Conservation (phyloP, 2,888 invertebrate species). For the Tineola bisselliella region DNA sequence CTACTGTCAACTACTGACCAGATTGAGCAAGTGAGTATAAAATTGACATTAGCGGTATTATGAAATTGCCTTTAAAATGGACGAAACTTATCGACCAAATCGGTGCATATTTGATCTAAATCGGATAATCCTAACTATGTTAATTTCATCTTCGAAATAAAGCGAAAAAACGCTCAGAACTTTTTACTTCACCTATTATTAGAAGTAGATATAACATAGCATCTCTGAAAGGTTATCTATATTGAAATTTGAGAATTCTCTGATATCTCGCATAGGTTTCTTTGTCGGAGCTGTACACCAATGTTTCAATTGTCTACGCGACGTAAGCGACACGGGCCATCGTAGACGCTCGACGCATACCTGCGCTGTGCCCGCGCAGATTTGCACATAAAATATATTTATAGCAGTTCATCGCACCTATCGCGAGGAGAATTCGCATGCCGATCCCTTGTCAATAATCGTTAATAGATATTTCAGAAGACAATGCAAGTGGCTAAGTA, state of each 20-base stretch:
- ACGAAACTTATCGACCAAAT: no score
- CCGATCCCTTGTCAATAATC: conserved; percentile 68
- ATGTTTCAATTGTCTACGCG: conserved; percentile 4
- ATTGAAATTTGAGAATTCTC: neutral
- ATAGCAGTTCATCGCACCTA: conserved; percentile 66
- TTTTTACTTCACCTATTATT: no score
- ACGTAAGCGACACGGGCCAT: neutral
- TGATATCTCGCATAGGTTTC: neutral
- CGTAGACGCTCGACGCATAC: conserved; percentile 15
- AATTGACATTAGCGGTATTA: no score
- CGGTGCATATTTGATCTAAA: no score
- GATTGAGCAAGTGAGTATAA: no score
- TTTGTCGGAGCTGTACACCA: neutral
- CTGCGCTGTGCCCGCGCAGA: conserved; percentile 26
- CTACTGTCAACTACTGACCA: no score
- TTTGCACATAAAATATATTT: conserved; percentile 58
- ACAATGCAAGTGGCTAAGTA: conserved; percentile 65
- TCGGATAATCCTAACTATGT: no score
- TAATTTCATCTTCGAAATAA: no score
- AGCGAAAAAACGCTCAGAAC: no score
- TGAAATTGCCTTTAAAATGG: no score
- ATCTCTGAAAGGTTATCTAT: neutral
- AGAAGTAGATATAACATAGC: neutral
- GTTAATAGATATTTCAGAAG: conserved; percentile 68
- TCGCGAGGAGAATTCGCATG: conserved; percentile 59